phyloP scores from a whole-genome alignment of 2,888 invertebrate species.

The Apocheima hispidaria region DNA sequence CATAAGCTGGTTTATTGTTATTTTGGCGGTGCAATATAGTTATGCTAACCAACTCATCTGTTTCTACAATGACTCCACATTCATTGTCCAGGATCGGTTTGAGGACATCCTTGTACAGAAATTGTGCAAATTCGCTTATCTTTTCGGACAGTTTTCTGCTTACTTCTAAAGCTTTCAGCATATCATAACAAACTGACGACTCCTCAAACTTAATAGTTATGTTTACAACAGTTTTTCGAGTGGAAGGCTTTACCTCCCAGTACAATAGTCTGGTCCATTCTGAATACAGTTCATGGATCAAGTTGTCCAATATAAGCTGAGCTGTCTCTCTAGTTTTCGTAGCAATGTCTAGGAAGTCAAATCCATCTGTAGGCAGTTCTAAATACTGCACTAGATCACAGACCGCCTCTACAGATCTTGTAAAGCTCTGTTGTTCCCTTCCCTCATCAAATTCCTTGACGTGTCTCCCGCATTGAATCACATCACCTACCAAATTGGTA shows the following conservation, averaged over 20 bases:
- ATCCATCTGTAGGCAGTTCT: conserved; percentile 77
- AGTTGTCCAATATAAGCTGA: conserved; percentile 71
- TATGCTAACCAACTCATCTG: conserved; percentile 64
- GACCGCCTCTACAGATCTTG: conserved; percentile 81
- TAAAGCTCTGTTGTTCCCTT: conserved; percentile 65
- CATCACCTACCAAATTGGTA: conserved; percentile 75
- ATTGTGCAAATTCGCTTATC: conserved; percentile 85
- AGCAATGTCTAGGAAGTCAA: conserved; percentile 82
- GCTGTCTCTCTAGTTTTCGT: conserved; percentile 77
- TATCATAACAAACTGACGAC: conserved; percentile 57
- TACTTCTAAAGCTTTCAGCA: conserved; percentile 73
- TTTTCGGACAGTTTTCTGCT: conserved; percentile 74
- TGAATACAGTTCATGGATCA: conserved; percentile 75
- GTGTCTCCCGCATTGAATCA: conserved; percentile 67
- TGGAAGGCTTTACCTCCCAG: conserved; percentile 62
- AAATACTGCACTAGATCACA: conserved; percentile 75
- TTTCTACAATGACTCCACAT: conserved; percentile 71
- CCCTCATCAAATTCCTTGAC: conserved; percentile 71
- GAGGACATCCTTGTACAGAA: conserved; percentile 86
- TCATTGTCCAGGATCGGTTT: conserved; percentile 85
- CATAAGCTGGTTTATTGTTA: conserved; percentile 74
- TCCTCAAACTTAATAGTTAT: conserved; percentile 71
- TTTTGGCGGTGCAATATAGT: conserved; percentile 72
- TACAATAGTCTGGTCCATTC: conserved; percentile 82
- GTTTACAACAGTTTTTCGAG: conserved; percentile 63